A percentile compares a stretch with the other conserved stretches of the same genome.
Conservation (phyloP, 2,113 vertebrate species). For the Otus sunia region DNA sequence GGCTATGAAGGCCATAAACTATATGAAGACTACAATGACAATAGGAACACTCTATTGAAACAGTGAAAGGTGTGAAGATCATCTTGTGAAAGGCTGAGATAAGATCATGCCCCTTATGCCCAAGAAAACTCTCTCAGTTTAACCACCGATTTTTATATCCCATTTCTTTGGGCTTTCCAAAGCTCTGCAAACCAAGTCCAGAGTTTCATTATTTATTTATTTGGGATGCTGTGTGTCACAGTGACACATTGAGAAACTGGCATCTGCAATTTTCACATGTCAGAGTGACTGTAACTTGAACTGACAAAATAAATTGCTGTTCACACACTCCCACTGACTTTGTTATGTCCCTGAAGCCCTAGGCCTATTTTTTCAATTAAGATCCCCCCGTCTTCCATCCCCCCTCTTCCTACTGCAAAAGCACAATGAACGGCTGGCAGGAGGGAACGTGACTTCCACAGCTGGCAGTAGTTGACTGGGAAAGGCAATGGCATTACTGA, state of each 20-base stretch:
- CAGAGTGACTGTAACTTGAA: slow-evolving; percentile 54
- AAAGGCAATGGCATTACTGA: neutral
- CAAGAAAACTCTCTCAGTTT: neutral
- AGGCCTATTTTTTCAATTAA: slow-evolving; percentile 67
- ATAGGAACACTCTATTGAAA: neutral
- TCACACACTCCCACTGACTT: slow-evolving; percentile 56
- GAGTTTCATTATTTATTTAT: slow-evolving; percentile 50
- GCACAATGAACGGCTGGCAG: slow-evolving; percentile 19
- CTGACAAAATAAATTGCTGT: slow-evolving; percentile 59
- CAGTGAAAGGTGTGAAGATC: neutral
- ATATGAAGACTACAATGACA: neutral
- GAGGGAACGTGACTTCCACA: slow-evolving; percentile 47
- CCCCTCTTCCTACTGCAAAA: slow-evolving; percentile 10
- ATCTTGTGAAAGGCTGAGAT: neutral
- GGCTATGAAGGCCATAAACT: neutral
- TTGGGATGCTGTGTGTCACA: slow-evolving; percentile 29
- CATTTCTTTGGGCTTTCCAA: neutral
- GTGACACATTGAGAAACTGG: slow-evolving; percentile 37
- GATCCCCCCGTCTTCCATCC: slow-evolving; percentile 32
- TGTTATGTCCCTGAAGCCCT: slow-evolving; percentile 47
- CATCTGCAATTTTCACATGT: slow-evolving; percentile 62
- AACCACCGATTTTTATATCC: neutral
- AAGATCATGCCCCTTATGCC: neutral
- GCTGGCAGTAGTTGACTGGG: slow-evolving; percentile 34
- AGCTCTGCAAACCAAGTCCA: neutral